phyloP scores from a whole-genome alignment of 2,113 vertebrate species.

The Nesospiza acunhae region DNA sequence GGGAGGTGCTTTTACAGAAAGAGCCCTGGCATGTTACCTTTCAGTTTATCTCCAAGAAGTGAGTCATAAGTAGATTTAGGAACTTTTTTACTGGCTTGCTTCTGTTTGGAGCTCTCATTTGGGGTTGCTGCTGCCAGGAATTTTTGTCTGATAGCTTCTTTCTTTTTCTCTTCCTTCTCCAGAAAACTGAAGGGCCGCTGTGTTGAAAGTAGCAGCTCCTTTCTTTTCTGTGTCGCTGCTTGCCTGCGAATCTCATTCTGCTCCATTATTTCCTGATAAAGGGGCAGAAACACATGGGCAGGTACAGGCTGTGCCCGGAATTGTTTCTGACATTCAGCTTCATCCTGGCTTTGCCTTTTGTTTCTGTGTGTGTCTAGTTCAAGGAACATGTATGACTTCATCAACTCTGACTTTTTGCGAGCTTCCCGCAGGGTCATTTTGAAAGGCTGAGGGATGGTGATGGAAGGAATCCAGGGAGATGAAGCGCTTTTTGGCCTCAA shows the following conservation, averaged over 20 bases:
- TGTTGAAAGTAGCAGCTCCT: constrained; percentile 82
- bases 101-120: constrained; percentile 57
- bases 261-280: constrained; percentile 83
- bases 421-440: constrained; percentile 73
- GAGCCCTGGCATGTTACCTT: constrained; percentile 75
- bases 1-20: background rate
- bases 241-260: constrained; percentile 79
- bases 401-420: constrained; percentile 64
- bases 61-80: constrained; percentile 74
- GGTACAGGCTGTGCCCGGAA: constrained; percentile 87
- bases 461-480: constrained; percentile 62
- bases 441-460: constrained; percentile 76
- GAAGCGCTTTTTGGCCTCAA: constrained; percentile 62
- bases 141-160: constrained; percentile 69
- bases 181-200: constrained; percentile 90
- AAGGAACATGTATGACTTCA: constrained; percentile 69
- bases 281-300: constrained; percentile 77
- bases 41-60: constrained; percentile 75
- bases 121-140: constrained; percentile 50
- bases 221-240: constrained; percentile 81
- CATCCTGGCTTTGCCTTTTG: constrained; percentile 78
- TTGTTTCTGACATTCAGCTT: constrained; percentile 87
- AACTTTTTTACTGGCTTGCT: constrained; percentile 60
- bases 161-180: constrained; percentile 81
- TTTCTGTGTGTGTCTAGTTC: constrained; percentile 60